Base-by-base conservation (phyloP, 2,113 vertebrate species). In the Dermatemys mawii region DNA sequence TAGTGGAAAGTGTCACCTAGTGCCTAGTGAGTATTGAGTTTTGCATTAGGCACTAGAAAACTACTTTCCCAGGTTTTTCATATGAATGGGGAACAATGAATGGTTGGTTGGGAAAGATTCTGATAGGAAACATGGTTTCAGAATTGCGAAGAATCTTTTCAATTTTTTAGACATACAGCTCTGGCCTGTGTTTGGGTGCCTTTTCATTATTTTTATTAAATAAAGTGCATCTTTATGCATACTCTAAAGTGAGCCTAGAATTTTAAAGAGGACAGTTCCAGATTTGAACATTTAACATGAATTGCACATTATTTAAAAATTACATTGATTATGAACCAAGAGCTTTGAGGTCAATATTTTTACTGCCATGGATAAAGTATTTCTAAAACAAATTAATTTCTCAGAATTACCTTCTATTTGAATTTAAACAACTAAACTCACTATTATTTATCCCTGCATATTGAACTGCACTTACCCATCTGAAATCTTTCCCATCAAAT, bases 401-500 rank as follows among this genome's bases (percentile, higher is more conserved):
- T 78, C 19, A 41, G 84, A 89, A 78, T 67, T 78, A 83, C 60
- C 46, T 22, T 67, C 49, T 44, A 0, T 53, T 73, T 21, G 2
- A 53, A 5, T 48, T 92, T 84, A 41, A 92, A 75, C 21, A 92
- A 81, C 5, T 4, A 16, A 92, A 55, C 14, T 60, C 8, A 70
- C 63, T 73, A 11, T 57, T 80, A 44, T 14, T 78, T 11, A 46
- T 44, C 53, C 46, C 82, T 21, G 86, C 27, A 82, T 88, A 0
- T 1, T 90, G 32, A 44, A 93, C 78, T 88, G 92, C 89, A 97
- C 98, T 98, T 98, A 99, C 99, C 99, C 99, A 99, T 96, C 99
- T 98, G 90, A 99, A 99, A 95, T 98, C 99, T 93, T 99, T 99
- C 90, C 99, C 99, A 92, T 99, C 99, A 96, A 98, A 99, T 97